phyloP scores from a whole-genome alignment of 2,113 vertebrate species.

The Notothenia coriiceps region DNA sequence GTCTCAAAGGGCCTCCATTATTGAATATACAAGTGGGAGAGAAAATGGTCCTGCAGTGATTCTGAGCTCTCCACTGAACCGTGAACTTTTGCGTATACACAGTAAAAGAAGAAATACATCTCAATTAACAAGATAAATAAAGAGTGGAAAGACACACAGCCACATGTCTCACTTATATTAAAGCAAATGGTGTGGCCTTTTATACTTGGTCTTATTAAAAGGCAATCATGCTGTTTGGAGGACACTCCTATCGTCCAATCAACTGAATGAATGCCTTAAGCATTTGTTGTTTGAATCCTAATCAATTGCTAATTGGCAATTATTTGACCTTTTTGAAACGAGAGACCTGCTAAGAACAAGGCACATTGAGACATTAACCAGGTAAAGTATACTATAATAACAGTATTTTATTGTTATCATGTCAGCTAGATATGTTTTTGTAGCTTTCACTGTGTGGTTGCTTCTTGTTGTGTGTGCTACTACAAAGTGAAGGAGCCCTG shows the following conservation, averaged over 20 bases:
- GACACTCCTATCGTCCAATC: background rate
- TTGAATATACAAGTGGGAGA: conserved; percentile 24
- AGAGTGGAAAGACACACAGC: background rate
- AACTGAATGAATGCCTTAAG: background rate
- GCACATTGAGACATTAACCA: background rate
- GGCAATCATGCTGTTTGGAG: background rate
- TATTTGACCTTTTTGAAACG: background rate
- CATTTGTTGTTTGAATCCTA: background rate
- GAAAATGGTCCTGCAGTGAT: conserved; percentile 15
- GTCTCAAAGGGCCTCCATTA: conserved; percentile 31
- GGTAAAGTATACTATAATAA: background rate
- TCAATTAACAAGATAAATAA: background rate
- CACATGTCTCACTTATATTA: background rate
- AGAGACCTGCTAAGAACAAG: background rate
- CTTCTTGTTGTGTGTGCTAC: background rate
- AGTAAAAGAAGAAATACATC: background rate
- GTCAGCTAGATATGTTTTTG: background rate
- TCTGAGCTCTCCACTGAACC: background rate
- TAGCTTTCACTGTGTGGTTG: background rate
- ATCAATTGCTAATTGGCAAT: background rate
- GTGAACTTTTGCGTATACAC: background rate
- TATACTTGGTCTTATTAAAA: background rate
- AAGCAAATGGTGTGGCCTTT: background rate
- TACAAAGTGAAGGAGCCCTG: background rate
- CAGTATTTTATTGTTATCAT: too few species aligned